A percentile compares a stretch with the other conserved stretches of the same genome.
Conservation (phyloP, 2,797 vertebrate species). For the Cossypha caffra region DNA sequence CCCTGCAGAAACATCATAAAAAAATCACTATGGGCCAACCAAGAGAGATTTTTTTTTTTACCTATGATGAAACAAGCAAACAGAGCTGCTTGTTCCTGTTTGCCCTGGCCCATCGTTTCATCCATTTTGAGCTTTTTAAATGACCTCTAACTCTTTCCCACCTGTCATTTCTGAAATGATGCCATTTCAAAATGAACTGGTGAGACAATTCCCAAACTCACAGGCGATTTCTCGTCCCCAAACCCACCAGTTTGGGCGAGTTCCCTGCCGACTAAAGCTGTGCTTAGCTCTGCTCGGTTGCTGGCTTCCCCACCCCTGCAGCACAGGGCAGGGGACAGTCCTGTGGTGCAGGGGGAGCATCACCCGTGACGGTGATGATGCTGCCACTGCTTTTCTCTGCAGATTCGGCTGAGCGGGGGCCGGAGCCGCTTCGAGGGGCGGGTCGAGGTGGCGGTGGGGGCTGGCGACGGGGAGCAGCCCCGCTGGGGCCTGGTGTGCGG, state of each 20-base stretch:
- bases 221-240: neutral
- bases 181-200: neutral
- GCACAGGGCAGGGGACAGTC: accelerated
- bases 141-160: neutral
- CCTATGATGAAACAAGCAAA: neutral
- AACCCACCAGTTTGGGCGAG: accelerated
- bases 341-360: neutral
- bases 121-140: neutral
- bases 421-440: constrained; percentile 90
- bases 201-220: neutral
- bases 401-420: constrained; percentile 93
- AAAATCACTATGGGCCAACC: neutral
- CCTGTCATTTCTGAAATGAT: neutral
- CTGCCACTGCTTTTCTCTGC: constrained; percentile 56
- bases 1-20: neutral
- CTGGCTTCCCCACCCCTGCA: neutral
- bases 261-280: neutral
- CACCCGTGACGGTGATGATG: accelerated
- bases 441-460: constrained; percentile 83
- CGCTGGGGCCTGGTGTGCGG: constrained; percentile 94
- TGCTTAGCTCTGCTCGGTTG: neutral
- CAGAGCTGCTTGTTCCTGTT: accelerated
- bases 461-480: constrained; percentile 74
- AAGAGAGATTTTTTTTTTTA: neutral
- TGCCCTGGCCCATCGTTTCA: neutral